phyloP scores from a whole-genome alignment of 2,797 vertebrate genomes.

The Muscicapa comitata region DNA sequence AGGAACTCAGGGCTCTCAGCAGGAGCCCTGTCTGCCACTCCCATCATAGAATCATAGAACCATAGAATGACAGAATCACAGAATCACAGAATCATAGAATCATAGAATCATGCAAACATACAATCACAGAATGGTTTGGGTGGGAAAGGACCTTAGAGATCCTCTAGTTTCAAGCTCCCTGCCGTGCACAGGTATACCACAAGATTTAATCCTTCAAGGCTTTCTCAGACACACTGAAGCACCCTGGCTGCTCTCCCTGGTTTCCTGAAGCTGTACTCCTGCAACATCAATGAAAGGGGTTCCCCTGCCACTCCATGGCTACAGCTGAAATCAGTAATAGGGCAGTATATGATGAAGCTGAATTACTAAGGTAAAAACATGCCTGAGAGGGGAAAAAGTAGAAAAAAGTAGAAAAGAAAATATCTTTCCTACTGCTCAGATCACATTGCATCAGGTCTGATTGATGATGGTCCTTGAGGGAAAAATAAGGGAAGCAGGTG shows the following conservation, averaged over 20 bases:
- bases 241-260: background rate
- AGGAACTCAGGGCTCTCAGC: background rate
- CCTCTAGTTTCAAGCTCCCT: background rate
- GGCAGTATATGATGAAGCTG: background rate
- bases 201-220: background rate
- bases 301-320: background rate
- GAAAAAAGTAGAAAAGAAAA: background rate
- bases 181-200: no score
- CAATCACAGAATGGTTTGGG: background rate
- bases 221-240: background rate
- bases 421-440: background rate
- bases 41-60: background rate
- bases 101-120: no score
- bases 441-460: background rate
- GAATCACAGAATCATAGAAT: no score
- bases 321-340: background rate
- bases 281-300: background rate
- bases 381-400: background rate
- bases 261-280: background rate
- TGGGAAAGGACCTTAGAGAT: background rate
- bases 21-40: background rate
- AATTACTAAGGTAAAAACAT: background rate
- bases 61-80: background rate
- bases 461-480: background rate
- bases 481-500: background rate